These are phyloP conservation scores for Callinectes sapidus DNA, from an alignment of 2,888 invertebrate species.

Conservation along the genomic window DNA sequence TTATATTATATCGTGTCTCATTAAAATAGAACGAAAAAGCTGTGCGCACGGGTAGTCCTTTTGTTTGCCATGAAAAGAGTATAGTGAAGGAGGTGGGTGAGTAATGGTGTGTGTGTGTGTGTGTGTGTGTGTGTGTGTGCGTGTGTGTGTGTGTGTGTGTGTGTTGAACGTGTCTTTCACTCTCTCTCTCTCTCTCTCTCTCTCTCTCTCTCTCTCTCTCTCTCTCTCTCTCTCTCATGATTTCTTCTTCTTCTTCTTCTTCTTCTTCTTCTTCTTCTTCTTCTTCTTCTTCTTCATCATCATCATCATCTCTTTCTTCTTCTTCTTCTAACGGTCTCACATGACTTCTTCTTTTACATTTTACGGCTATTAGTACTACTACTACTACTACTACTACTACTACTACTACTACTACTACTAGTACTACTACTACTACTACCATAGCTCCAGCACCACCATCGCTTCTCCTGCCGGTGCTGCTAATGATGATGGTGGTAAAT, in stretches of 20 bases:
- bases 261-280: neutral
- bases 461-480: neutral
- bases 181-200: neutral
- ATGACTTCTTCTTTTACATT: neutral
- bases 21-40: constrained; percentile 13
- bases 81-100: neutral
- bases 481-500: neutral
- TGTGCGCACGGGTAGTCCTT: neutral
- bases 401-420: constrained; percentile 29
- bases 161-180: neutral
- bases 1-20: neutral
- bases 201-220: neutral
- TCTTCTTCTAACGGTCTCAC: neutral
- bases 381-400: neutral
- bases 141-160: constrained; percentile 34
- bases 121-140: constrained; percentile 20
- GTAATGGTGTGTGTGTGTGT: too few relatives aligned
- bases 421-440: neutral
- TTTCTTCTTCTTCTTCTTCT: neutral
- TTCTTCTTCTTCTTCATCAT: neutral
- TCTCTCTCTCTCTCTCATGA: neutral
- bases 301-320: neutral
- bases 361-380: neutral
- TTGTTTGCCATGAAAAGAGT: neutral
- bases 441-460: neutral